These are phyloP conservation scores for Rhipidura dahli DNA, from an alignment of 2,113 vertebrate species.

Conservation along the genomic window DNA sequence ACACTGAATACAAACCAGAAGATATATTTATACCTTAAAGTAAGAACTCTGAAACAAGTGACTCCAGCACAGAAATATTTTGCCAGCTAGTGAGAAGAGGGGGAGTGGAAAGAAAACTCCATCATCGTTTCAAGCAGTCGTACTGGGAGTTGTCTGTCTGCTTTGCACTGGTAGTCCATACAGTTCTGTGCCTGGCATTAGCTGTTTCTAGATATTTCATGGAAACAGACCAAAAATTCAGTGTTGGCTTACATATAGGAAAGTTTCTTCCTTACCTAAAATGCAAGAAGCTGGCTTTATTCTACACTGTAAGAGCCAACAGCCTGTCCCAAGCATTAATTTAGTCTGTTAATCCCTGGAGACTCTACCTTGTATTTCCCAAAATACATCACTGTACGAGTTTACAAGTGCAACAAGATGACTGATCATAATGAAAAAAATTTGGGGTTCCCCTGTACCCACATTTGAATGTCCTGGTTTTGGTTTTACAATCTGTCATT, in stretches of 20 bases:
- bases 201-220: not conserved
- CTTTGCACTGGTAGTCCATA: not conserved
- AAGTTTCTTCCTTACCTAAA: not conserved
- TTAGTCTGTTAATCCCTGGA: not conserved
- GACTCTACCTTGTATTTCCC: not conserved
- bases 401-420: not conserved
- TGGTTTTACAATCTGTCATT: not conserved
- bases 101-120: not conserved
- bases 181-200: not conserved
- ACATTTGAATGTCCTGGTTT: not conserved
- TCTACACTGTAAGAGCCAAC: not conserved
- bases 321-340: not conserved
- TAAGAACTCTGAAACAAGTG: not conserved
- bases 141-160: not conserved
- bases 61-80: not conserved
- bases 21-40: not conserved
- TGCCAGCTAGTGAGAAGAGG: not conserved
- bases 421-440: not conserved
- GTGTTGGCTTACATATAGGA: not conserved
- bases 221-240: not conserved
- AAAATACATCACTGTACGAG: not conserved
- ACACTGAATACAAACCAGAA: not conserved
- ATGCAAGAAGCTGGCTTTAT: not conserved
- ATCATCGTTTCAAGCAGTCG: not conserved
- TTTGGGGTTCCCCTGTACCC: fast-evolving